Conservation (phyloP, 2,888 invertebrate genomes). For the Sinotaia quadrata region DNA sequence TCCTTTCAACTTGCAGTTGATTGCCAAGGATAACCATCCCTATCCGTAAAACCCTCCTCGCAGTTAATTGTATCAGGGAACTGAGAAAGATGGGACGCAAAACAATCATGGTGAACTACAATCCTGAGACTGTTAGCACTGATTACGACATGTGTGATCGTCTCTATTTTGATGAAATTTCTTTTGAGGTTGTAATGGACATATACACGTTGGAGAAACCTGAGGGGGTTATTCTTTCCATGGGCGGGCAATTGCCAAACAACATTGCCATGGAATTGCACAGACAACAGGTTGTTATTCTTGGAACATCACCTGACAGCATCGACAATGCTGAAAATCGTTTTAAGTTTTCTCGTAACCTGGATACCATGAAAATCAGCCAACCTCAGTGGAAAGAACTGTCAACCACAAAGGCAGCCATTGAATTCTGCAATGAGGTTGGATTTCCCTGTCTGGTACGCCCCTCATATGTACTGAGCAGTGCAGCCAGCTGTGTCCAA, state of each 20-base stretch:
- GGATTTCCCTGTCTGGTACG: constrained; percentile 97
- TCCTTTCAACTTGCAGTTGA: constrained; percentile 98
- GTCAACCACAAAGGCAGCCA: constrained; percentile 88
- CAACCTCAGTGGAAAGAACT: constrained; percentile 98
- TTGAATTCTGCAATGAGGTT: constrained; percentile 92
- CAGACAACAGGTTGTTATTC: constrained; percentile 81
- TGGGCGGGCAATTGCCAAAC: constrained; percentile 99
- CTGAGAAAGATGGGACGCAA: constrained; percentile 85
- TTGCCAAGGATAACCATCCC: too few relatives aligned
- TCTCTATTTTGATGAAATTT: constrained; percentile 99
- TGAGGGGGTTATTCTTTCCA: constrained; percentile 93
- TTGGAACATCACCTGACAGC: constrained; percentile 96
- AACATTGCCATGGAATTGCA: constrained; percentile 99
- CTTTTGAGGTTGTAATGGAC: constrained; percentile 98
- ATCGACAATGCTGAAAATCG: constrained; percentile 98
- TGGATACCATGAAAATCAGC: constrained; percentile 92
- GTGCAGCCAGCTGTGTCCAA: constrained; percentile 92
- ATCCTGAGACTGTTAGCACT: constrained; percentile 99
- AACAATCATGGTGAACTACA: constrained; percentile 99
- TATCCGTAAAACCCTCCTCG: too few relatives aligned
- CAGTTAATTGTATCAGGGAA: too few relatives aligned
- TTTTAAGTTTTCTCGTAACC: constrained; percentile 97
- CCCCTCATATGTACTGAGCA: too few relatives aligned
- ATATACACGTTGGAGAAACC: constrained; percentile 95
- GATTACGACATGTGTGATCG: constrained; percentile 99